Conservation (phyloP, 2,888 invertebrate genomes). For the Dromius quadrimaculatus region DNA sequence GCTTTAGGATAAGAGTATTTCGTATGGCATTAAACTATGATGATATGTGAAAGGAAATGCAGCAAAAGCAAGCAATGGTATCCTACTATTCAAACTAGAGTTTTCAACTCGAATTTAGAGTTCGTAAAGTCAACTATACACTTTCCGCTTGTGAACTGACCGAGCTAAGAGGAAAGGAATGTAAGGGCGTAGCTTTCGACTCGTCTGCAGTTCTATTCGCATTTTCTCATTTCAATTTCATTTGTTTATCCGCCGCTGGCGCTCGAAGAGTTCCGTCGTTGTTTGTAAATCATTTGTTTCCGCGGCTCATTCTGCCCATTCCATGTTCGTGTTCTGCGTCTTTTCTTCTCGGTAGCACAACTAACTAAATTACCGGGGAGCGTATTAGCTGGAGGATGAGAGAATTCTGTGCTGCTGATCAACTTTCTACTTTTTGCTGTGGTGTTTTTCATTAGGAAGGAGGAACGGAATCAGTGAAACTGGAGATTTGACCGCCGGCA, state of each 20-base stretch:
- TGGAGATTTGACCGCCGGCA: too few relatives aligned
- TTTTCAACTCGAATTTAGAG: too few relatives aligned
- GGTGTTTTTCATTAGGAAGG: too few relatives aligned
- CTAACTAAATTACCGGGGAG: conserved; percentile 29
- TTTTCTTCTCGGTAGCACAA: conserved; percentile 10
- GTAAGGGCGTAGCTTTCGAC: not conserved
- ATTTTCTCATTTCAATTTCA: conserved; percentile 42
- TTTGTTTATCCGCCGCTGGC: conserved; percentile 31
- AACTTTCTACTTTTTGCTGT: not conserved
- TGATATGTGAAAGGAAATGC: too few relatives aligned
- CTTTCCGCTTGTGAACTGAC: too few relatives aligned
- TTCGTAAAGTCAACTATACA: too few relatives aligned
- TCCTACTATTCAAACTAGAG: too few relatives aligned
- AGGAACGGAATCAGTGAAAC: too few relatives aligned
- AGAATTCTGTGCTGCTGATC: conserved; percentile 10
- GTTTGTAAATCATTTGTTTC: conserved; percentile 29
- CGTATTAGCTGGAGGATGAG: conserved; percentile 25
- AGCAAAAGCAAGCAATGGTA: too few relatives aligned
- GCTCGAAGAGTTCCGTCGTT: conserved; percentile 3
- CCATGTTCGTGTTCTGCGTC: conserved; percentile 26
- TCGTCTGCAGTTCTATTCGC: not conserved
- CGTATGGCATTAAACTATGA: too few relatives aligned
- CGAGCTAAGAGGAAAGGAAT: too few relatives aligned
- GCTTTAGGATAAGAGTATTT: too few relatives aligned
- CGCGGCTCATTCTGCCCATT: conserved; percentile 20